Percentiles rank a stretch among this genome's conserved stretches.
phyloP scores from a whole-genome alignment of 1,140 invertebrate genomes.

The Battus philenor region DNA sequence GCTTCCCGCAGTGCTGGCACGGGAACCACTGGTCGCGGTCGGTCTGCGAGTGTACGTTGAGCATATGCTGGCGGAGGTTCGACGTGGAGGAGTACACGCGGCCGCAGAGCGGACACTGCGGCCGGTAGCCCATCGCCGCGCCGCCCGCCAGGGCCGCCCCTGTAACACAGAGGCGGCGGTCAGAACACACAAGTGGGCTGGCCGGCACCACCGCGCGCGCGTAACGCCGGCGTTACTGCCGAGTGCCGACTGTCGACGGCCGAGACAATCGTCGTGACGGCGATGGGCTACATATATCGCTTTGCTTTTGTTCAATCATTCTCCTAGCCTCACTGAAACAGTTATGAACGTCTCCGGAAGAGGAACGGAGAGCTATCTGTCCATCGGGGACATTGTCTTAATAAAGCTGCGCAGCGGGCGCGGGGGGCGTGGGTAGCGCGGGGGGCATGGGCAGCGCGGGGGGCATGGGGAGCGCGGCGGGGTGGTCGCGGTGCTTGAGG shows the following conservation, averaged over 20 bases:
- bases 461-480: constrained; percentile 39
- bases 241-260: too few relatives aligned
- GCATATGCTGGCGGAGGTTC: constrained; percentile 83
- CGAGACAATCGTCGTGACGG: neutral
- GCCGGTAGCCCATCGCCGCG: constrained; percentile 73
- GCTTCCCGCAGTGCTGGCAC: constrained; percentile 84
- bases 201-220: too few relatives aligned
- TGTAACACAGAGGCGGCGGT: constrained; percentile 77
- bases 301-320: too few relatives aligned
- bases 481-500: constrained; percentile 77
- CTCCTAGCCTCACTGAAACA: too few relatives aligned
- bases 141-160: constrained; percentile 73
- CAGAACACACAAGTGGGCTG: constrained; percentile 22
- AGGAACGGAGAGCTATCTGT: too few relatives aligned
- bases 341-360: too few relatives aligned
- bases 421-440: too few relatives aligned
- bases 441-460: neutral
- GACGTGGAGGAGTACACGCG: constrained; percentile 82
- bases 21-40: constrained; percentile 83
- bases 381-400: too few relatives aligned
- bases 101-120: constrained; percentile 81
- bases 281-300: neutral
- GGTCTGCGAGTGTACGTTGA: constrained; percentile 83
- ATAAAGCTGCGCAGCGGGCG: too few relatives aligned
- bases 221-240: too few relatives aligned